A percentile compares a stretch with the other conserved stretches of the same genome.
Evolutionary conservation across 92 coral and sea anemone species (phyloP).

Genomic region (Isaurus tuberculatus): DNA sequence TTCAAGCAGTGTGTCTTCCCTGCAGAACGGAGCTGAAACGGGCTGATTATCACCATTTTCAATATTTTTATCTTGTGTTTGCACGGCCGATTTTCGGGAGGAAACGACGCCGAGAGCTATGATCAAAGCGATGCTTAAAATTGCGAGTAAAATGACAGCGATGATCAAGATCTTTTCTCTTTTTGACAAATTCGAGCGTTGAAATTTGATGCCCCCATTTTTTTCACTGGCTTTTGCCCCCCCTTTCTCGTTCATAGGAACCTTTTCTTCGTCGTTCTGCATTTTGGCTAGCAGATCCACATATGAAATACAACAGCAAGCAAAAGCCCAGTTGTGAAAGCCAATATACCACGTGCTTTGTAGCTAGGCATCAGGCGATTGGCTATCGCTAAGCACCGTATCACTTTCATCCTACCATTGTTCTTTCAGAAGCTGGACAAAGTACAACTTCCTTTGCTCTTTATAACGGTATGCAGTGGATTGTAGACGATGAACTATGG

Average conservation of each 20-base stretch:
- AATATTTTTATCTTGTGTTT: neutral
- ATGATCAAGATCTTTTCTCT: conserved; percentile 17
- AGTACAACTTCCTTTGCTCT: too few relatives aligned
- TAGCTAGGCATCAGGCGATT: too few relatives aligned
- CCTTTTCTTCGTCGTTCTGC: conserved; percentile 11
- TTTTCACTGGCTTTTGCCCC: neutral
- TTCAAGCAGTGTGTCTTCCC: conserved; percentile 16
- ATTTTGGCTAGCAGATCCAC: neutral
- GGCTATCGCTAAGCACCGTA: too few relatives aligned
- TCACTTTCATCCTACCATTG: too few relatives aligned
- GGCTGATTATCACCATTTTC: neutral
- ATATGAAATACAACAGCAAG: too few relatives aligned
- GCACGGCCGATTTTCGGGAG: neutral
- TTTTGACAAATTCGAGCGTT: neutral
- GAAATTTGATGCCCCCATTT: neutral
- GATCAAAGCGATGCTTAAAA: conserved; percentile 20
- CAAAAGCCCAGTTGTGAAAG: too few relatives aligned
- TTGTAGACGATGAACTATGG: too few relatives aligned
- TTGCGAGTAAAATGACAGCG: neutral
- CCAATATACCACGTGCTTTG: too few relatives aligned
- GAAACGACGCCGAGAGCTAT: conserved; percentile 34
- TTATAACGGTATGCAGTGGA: too few relatives aligned
- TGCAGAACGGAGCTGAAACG: conserved; percentile 19
- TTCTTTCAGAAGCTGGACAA: too few relatives aligned
- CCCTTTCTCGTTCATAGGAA: conserved; percentile 33